These are phyloP conservation scores for Melanerpes formicivorus DNA, from an alignment of 2,113 vertebrate species.

Conservation along the genomic window DNA sequence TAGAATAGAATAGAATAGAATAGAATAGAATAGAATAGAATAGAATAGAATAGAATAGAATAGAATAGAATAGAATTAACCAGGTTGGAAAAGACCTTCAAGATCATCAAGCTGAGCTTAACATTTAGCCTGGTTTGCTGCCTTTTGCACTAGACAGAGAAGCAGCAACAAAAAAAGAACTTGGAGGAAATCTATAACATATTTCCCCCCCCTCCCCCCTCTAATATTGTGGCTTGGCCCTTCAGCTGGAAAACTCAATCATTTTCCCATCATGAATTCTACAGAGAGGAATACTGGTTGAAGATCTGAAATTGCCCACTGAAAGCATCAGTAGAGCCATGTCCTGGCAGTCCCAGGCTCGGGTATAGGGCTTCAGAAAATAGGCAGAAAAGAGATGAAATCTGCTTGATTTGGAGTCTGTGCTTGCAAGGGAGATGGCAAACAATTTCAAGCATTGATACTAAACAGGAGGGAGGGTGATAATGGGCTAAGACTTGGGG, in stretches of 20 bases:
- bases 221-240: background rate
- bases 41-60: too few species aligned
- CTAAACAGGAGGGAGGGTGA: background rate
- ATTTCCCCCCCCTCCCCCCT: too few species aligned
- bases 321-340: background rate
- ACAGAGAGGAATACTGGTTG: background rate
- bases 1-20: too few species aligned
- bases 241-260: background rate
- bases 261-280: background rate
- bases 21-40: too few species aligned
- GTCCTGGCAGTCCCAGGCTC: background rate
- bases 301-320: background rate
- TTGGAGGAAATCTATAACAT: background rate
- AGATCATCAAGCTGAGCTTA: background rate
- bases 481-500: background rate
- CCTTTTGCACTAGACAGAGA: background rate
- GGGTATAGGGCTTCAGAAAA: background rate
- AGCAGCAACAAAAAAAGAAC: background rate
- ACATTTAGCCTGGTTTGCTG: background rate
- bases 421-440: background rate
- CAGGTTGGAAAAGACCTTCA: too few species aligned
- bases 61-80: too few species aligned
- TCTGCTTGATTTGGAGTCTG: background rate
- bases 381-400: background rate
- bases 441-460: background rate